Evolutionary conservation across 92 coral and sea anemone genomes (phyloP).

Genomic region (Parazoanthus darwini): DNA sequence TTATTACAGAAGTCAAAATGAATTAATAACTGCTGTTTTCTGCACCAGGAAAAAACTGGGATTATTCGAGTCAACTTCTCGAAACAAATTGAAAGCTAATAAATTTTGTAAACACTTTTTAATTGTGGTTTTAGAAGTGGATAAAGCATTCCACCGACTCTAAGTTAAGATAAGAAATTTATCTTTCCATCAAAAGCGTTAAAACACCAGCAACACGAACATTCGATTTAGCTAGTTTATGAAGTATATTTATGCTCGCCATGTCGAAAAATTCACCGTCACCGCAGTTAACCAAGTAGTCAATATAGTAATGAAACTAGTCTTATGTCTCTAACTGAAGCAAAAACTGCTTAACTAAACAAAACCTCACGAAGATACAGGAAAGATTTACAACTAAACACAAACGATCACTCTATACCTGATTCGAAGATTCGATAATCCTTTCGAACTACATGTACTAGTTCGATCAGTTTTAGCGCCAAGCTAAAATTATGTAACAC

Average conservation of each 20-base stretch:
- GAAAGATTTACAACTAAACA: slow-evolving; percentile 18
- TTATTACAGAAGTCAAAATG: not conserved
- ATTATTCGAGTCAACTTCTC: not conserved
- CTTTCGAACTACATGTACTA: too few relatives aligned
- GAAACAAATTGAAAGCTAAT: not conserved
- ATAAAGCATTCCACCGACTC: slow-evolving; percentile 8
- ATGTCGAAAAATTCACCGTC: not conserved
- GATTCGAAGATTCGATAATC: not conserved
- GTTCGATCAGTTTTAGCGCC: not conserved
- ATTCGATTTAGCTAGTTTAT: not conserved
- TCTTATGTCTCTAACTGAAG: not conserved
- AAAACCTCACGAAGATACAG: not conserved
- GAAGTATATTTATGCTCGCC: not conserved
- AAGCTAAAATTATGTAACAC: slow-evolving; percentile 1
- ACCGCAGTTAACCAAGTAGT: not conserved
- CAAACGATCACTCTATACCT: not conserved
- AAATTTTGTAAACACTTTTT: not conserved
- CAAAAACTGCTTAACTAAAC: slow-evolving; percentile 3
- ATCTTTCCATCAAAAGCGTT: not conserved
- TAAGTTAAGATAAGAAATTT: not conserved
- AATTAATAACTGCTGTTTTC: not conserved
- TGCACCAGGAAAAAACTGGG: not conserved
- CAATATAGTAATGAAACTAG: not conserved
- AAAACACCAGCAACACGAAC: not conserved
- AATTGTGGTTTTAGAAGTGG: not conserved